Percentiles rank a stretch among this genome's conserved stretches.
Conservation (phyloP, 2,113 vertebrate genomes). For the Thomomys bottae region DNA sequence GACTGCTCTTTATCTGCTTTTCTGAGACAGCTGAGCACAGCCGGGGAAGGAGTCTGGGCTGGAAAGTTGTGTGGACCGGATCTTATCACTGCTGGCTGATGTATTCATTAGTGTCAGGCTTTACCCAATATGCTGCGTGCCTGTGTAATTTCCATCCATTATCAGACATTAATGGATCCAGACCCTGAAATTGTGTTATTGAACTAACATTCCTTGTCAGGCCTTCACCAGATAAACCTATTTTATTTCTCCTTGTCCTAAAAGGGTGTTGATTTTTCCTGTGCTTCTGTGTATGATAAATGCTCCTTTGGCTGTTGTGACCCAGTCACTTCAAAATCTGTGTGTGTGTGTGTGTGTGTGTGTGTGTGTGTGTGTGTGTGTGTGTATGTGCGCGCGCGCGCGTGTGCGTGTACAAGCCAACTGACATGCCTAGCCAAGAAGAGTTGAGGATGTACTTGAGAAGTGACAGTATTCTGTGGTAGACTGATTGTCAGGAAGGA, state of each 20-base stretch:
- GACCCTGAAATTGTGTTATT: conserved; percentile 19
- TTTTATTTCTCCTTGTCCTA: conserved; percentile 1
- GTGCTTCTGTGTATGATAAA: neutral
- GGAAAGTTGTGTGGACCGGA: neutral
- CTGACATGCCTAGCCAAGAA: neutral
- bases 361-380: neutral
- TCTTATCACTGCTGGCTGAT: neutral
- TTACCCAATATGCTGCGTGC: neutral
- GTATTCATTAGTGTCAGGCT: neutral
- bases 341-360: neutral
- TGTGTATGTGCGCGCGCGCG: neutral
- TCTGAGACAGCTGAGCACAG: neutral
- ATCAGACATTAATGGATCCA: neutral
- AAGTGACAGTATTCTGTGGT: neutral
- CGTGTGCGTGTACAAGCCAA: too few relatives aligned
- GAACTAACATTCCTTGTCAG: conserved; percentile 37
- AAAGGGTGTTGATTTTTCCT: conserved; percentile 20
- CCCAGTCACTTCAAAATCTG: neutral
- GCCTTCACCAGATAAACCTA: conserved; percentile 7
- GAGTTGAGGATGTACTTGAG: neutral
- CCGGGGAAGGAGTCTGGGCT: neutral
- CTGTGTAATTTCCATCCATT: conserved; percentile 22
- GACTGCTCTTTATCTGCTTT: neutral
- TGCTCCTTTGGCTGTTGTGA: neutral
- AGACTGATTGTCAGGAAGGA: neutral